Evolutionary conservation across 2,797 vertebrate genomes (phyloP), one percentile per base, ranked within the genome.

Genomic region (Pangasius mekongensis): DNA sequence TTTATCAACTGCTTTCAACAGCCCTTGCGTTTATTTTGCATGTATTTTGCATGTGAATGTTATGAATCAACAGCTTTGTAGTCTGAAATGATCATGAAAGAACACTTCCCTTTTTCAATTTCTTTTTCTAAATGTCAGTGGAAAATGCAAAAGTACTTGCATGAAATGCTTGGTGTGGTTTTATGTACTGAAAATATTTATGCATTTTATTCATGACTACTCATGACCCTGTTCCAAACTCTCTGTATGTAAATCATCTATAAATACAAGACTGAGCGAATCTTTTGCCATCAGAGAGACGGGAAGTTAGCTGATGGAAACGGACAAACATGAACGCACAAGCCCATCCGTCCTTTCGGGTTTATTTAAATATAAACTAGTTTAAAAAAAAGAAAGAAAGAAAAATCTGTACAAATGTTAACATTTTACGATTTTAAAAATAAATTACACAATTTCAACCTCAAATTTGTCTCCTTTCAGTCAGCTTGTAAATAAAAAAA

Each of bases 101-200:
- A 18, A n/a, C 24, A 83, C 39, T 83, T 64, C 58, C 39, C 64
- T 60, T 83, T 83, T 64, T 64, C 36, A 47, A 39, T 64, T 64
- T 9, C 36, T 47, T 83, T 83, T 27, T 64, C 13, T 81, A 18
- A 60, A 64, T 83, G 81, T 47, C 58, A 47, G 14, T 3, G 27
- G 24, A 83, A 83, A 64, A n/a, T 64, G 36, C 39, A 83, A 30
- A 64, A 30, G 8, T 5, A 43, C 6, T 13, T n/a, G 5, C 22
- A 16, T 82, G 5, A 82, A 43, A 27, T 62, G 0, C 11, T 16
- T 39, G 14, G 33, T 64, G 80, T 62, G 36, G 13, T 64, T 83
- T 83, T 18, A 47, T 10, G 13, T 62, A 27, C 9, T 64, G 39
- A 64, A 64, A 64, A 22, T 11, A 20, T 22, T 30, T 0, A 54